These are phyloP conservation scores for Drosophila suboccidentalis DNA, from an alignment of 2,888 invertebrate species.

Conservation along the genomic window DNA sequence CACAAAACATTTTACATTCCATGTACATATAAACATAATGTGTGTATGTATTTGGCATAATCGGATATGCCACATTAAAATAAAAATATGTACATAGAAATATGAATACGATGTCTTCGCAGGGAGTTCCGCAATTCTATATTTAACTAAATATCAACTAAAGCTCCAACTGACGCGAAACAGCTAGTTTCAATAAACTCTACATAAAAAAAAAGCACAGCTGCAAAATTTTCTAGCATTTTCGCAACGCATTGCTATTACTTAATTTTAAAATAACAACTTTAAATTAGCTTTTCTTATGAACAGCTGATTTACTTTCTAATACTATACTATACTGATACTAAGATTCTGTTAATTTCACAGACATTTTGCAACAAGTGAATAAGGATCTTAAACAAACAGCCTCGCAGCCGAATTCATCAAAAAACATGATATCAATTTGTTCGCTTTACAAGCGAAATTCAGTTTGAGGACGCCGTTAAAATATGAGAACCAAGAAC, in stretches of 20 bases:
- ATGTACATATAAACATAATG: background rate
- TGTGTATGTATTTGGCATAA: slow-evolving; percentile 5
- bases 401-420: too few relatives aligned
- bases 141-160: background rate
- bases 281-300: too few relatives aligned
- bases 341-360: too few relatives aligned
- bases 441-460: background rate
- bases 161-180: background rate
- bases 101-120: slow-evolving; percentile 17
- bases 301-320: too few relatives aligned
- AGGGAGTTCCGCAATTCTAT: slow-evolving; percentile 12
- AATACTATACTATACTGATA: too few relatives aligned
- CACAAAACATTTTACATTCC: slow-evolving; percentile 11
- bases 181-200: too few relatives aligned
- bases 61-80: slow-evolving; percentile 17
- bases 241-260: too few relatives aligned
- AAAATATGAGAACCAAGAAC: slow-evolving; percentile 24
- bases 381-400: background rate
- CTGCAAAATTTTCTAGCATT: too few relatives aligned
- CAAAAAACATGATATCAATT: background rate
- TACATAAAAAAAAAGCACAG: too few relatives aligned
- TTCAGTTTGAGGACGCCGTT: slow-evolving; percentile 31
- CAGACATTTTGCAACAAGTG: too few relatives aligned
- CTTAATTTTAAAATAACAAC: too few relatives aligned
- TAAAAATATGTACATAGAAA: background rate